Conservation (phyloP, 2,113 vertebrate genomes). For the Camelus bactrianus region DNA sequence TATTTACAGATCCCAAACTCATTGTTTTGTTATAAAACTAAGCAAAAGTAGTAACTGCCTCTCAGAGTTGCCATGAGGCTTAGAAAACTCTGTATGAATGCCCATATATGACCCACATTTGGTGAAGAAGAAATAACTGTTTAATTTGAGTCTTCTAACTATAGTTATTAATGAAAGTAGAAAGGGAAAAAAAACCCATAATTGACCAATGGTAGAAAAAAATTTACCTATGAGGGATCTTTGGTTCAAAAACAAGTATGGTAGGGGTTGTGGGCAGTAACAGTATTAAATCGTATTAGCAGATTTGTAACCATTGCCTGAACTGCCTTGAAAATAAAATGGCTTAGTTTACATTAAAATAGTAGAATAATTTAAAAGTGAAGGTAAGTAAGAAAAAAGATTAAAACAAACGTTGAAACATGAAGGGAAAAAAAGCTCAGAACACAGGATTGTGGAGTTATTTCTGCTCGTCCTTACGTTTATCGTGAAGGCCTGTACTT, state of each 20-base stretch:
- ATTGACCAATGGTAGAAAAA: background rate
- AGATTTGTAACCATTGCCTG: background rate
- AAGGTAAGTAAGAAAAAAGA: background rate
- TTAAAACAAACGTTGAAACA: background rate
- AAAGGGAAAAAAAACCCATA: background rate
- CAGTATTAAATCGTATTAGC: background rate
- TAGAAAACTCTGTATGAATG: background rate
- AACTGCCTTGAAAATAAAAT: background rate
- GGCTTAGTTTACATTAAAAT: constrained; percentile 18
- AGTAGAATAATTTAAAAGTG: background rate
- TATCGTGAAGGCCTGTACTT: background rate
- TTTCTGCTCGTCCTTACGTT: background rate
- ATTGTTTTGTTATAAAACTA: constrained; percentile 33
- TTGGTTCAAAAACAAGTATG: constrained; percentile 16
- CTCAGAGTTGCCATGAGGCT: background rate
- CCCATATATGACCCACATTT: background rate
- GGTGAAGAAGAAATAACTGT: background rate
- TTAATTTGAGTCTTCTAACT: background rate
- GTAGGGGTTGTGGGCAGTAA: background rate
- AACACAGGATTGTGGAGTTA: background rate
- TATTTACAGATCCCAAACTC: background rate
- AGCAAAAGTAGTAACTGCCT: background rate
- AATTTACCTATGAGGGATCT: background rate
- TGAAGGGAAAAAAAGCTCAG: background rate
- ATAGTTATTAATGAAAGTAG: background rate